Percentiles rank a stretch among this genome's conserved stretches.
Evolutionary conservation across 2,888 invertebrate species (phyloP).

Genomic region (Oligia latruncula): DNA sequence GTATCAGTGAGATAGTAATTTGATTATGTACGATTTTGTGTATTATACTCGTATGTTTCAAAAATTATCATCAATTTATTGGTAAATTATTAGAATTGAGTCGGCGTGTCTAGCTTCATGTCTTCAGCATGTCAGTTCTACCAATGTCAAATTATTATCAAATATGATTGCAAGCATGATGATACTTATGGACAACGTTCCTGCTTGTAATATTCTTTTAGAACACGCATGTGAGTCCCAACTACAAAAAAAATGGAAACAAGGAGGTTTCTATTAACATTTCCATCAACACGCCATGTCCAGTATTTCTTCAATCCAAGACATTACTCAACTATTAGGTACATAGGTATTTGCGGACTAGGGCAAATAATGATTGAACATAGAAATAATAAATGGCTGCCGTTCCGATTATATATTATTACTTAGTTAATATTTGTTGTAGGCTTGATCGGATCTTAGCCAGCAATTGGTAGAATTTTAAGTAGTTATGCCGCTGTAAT

Average conservation of each 20-base stretch:
- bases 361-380: slow-evolving; percentile 47
- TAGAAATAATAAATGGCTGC: slow-evolving; percentile 46
- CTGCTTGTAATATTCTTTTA: not conserved
- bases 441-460: slow-evolving; percentile 35
- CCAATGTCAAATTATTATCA: not conserved
- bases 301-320: slow-evolving; percentile 22
- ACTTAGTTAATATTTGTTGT: slow-evolving; percentile 47
- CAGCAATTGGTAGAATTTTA: slow-evolving; percentile 25
- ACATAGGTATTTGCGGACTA: slow-evolving; percentile 49
- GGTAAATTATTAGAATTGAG: not conserved
- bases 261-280: not conserved
- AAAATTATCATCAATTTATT: not conserved
- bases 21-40: not conserved
- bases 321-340: slow-evolving; percentile 32
- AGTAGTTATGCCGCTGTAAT: not conserved
- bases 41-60: too few species aligned
- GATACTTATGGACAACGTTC: not conserved
- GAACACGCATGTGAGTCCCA: not conserved
- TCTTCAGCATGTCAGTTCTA: not conserved
- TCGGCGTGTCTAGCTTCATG: not conserved
- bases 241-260: not conserved
- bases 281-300: slow-evolving; percentile 23
- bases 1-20: not conserved
- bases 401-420: slow-evolving; percentile 41
- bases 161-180: too few species aligned